Conservation (phyloP, 2,113 vertebrate species). For the Gasterosteus aculeatus region DNA sequence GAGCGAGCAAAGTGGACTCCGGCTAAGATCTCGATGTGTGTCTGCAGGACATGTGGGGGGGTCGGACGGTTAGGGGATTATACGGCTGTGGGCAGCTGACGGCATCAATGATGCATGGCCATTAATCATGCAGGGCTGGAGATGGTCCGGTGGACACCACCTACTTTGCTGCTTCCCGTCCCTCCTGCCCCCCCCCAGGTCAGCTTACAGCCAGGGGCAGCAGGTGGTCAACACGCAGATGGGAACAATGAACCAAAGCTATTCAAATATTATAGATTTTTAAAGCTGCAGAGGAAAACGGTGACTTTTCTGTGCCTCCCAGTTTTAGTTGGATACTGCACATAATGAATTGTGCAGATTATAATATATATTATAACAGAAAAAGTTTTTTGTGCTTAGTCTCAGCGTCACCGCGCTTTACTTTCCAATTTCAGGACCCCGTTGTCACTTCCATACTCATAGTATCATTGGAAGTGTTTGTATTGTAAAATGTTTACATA, state of each 20-base stretch:
- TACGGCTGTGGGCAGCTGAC: conserved; percentile 37
- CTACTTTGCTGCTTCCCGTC: conserved; percentile 29
- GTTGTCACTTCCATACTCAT: neutral
- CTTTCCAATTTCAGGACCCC: neutral
- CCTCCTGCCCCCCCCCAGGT: conserved; percentile 53
- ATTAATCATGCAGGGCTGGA: conserved; percentile 75
- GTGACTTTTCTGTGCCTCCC: neutral
- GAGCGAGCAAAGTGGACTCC: no score
- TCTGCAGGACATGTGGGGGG: conserved; percentile 5
- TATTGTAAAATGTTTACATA: neutral
- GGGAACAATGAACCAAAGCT: neutral
- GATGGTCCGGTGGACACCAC: conserved; percentile 64
- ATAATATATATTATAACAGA: neutral
- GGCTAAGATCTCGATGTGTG: neutral
- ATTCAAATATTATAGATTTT: no score
- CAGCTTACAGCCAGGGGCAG: conserved; percentile 59
- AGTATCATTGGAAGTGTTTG: neutral
- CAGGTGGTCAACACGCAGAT: conserved; percentile 26
- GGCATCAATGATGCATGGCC: conserved; percentile 75
- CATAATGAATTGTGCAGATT: neutral
- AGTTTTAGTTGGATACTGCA: neutral
- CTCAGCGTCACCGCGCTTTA: neutral
- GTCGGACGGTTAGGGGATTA: conserved; percentile 22
- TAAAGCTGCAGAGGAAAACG: no score
- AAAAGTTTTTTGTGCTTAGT: neutral